A percentile compares a stretch with the other conserved stretches of the same genome.
Conservation (phyloP, 2,113 vertebrate genomes). For the Peucedramus taeniatus region DNA sequence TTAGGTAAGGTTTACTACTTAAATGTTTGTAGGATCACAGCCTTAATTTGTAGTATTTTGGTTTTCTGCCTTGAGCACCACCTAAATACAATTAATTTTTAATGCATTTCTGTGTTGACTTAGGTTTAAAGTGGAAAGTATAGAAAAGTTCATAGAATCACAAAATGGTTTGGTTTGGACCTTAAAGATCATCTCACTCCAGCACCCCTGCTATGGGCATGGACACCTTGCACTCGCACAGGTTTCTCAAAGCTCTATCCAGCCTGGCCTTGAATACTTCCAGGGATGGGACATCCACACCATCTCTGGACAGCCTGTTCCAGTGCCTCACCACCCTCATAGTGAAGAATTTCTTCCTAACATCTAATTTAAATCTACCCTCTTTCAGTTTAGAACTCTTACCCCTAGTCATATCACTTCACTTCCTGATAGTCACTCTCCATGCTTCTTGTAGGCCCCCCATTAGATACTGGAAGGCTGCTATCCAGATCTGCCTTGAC, state of each 20-base stretch:
- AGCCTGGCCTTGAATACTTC: background rate
- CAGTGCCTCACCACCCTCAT: background rate
- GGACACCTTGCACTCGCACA: accelerated
- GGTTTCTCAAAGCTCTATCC: background rate
- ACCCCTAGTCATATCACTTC: background rate
- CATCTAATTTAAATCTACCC: background rate
- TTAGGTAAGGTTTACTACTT: background rate
- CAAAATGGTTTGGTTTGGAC: background rate
- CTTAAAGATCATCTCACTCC: background rate
- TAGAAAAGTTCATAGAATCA: background rate
- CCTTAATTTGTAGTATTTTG: background rate
- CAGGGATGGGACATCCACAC: background rate
- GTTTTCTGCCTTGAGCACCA: background rate
- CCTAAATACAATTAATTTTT: background rate
- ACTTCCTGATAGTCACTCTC: background rate
- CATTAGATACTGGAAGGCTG: background rate
- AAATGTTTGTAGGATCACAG: background rate
- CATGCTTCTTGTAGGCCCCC: background rate
- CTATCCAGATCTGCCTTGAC: background rate
- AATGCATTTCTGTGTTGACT: background rate
- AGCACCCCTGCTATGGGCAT: accelerated
- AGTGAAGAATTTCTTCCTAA: background rate
- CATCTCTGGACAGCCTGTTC: background rate
- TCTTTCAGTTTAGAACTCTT: background rate
- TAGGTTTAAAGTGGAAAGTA: background rate